These are phyloP conservation scores for Mixornis gularis DNA, from an alignment of 2,113 vertebrate species.

Conservation along the genomic window DNA sequence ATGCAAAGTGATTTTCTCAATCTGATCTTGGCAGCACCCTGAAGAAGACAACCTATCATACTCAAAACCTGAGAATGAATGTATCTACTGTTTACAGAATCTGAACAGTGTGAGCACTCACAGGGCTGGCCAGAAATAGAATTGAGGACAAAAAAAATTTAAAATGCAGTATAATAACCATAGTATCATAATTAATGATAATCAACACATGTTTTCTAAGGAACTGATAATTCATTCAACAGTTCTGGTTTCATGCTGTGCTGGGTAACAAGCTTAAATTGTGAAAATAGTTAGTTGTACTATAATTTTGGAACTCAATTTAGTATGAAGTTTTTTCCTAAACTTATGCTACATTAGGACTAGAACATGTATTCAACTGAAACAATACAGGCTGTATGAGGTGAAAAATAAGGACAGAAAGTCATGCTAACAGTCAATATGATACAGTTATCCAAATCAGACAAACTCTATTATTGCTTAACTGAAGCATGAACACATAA, in stretches of 20 bases:
- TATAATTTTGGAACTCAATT: background rate
- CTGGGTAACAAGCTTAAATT: background rate
- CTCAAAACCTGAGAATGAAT: background rate
- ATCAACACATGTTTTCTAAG: background rate
- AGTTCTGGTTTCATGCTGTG: background rate
- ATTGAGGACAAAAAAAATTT: background rate
- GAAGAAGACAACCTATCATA: background rate
- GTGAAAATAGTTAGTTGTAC: background rate
- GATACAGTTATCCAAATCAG: background rate
- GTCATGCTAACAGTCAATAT: background rate
- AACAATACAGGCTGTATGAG: background rate
- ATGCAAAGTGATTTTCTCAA: background rate
- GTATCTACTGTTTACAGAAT: background rate
- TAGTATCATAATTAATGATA: background rate
- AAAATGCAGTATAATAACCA: rapidly evolving
- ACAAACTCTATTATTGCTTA: background rate
- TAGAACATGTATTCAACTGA: background rate
- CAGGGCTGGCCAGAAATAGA: background rate
- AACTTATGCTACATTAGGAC: background rate
- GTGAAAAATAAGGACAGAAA: background rate
- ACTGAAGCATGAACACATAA: background rate
- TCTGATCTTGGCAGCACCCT: background rate
- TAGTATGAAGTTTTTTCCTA: background rate
- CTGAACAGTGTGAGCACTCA: background rate
- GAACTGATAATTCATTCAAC: background rate